Conservation (phyloP, 2,888 invertebrate genomes). For the Pinctada fucata region DNA sequence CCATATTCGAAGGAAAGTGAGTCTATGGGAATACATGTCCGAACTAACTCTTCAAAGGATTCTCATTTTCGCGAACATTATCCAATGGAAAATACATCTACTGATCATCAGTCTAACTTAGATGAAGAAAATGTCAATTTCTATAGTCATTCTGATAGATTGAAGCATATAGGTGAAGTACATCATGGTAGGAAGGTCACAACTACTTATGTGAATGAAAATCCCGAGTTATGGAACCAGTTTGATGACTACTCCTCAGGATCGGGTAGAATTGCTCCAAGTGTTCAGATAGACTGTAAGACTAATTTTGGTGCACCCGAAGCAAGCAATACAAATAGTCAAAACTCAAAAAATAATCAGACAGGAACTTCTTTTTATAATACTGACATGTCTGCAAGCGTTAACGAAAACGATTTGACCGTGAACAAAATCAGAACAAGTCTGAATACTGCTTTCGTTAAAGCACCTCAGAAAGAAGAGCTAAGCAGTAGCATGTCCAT, state of each 20-base stretch:
- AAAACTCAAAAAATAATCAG: background rate
- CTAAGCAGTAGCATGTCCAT: background rate
- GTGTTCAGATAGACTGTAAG: background rate
- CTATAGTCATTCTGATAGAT: background rate
- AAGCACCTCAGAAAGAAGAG: background rate
- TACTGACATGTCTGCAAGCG: background rate
- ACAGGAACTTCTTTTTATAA: background rate
- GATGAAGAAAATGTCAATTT: background rate
- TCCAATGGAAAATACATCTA: background rate
- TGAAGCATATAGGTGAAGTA: background rate
- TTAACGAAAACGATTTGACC: background rate
- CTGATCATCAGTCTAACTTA: background rate
- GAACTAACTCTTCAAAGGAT: slow-evolving; percentile 28
- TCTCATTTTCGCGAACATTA: background rate
- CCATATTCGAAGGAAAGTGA: slow-evolving; percentile 53
- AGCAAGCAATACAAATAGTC: background rate
- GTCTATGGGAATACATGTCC: slow-evolving; percentile 12
- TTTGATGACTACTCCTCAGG: background rate
- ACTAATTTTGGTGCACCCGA: background rate
- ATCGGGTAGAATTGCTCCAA: background rate
- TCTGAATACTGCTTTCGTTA: no score
- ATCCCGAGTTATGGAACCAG: slow-evolving; percentile 18
- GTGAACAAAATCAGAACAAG: background rate
- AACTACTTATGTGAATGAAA: slow-evolving; percentile 32
- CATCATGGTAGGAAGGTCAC: slow-evolving; percentile 30